Evolutionary conservation across 2,797 vertebrate genomes (phyloP), one percentile per base, ranked within the genome.

Genomic region (Xerus rutilus): DNA sequence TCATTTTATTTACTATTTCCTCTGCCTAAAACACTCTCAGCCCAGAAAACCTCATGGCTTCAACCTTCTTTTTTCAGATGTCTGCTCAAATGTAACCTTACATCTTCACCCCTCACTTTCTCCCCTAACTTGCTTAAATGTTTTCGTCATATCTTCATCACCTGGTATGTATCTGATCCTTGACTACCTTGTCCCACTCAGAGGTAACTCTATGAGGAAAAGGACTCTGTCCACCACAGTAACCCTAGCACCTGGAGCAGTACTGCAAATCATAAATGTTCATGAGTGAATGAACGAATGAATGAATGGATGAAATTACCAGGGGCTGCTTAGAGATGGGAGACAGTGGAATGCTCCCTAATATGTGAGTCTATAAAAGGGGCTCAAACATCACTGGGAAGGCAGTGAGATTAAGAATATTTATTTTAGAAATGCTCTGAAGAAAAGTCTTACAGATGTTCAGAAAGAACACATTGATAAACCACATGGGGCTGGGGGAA

Each of bases 371-470:
- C 45, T 69, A 21, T 45, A 62, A 76, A 85, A 91, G 2, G 11
- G 6, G 2, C 4, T 43, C 57, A 86, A 82, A 59, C 28, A 83
- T 45, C 39, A 70, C 4, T 57, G 20, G 43, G 79, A 86, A 91
- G 28, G 20, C 21, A 84, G 83, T 15, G 74, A 92, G 14, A 91
- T 59, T 5, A 9, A 92, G 15, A 47, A 47, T 30, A 81, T 87
- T 79, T 70, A 45, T 54, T 91, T 93, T 76, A 86, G 49, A 83
- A 77, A 3, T n/a, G n/a, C 7, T 84, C 30, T 74, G 28, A 57
- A 87, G 70, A 73, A 88, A 96, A 74, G 62, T 67, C 11, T 67
- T 81, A 10, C 28, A 83, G 30, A 59, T 59, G 6, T 86, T 95
- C 74, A 89, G 18, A 87, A 57, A 47, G 39, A 81, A 52, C 64